phyloP scores from a whole-genome alignment of 2,888 invertebrate species.

The Cynaeus angustus region DNA sequence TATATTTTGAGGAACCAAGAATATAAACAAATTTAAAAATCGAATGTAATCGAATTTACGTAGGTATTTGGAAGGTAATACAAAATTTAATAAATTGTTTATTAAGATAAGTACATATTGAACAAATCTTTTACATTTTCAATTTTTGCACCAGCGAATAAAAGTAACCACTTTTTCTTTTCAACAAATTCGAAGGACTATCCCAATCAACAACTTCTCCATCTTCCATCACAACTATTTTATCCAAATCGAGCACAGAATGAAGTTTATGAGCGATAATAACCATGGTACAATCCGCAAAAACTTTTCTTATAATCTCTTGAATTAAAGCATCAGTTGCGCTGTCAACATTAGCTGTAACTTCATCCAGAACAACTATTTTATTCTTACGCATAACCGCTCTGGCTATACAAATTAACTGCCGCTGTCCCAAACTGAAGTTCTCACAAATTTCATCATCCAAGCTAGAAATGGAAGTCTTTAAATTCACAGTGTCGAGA shows the following conservation, averaged over 20 bases:
- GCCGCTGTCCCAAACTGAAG: slow-evolving; percentile 63
- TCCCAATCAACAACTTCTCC: slow-evolving; percentile 56
- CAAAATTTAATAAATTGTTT: no score
- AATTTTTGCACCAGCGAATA: no score
- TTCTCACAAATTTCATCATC: slow-evolving; percentile 38
- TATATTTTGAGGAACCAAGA: no score
- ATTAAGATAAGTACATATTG: no score
- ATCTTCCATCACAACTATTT: slow-evolving; percentile 25
- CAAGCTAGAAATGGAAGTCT: slow-evolving; percentile 65
- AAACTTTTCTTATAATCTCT: slow-evolving; percentile 73
- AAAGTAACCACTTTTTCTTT: no score
- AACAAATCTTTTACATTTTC: no score
- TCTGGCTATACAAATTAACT: slow-evolving; percentile 74
- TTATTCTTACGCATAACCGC: slow-evolving; percentile 72
- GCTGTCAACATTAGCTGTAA: slow-evolving; percentile 74
- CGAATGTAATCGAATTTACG: no score
- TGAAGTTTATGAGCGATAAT: slow-evolving; percentile 67
- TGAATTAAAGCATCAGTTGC: slow-evolving; percentile 73
- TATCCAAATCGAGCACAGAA: no score
- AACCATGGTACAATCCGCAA: slow-evolving; percentile 73
- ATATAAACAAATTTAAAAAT: no score
- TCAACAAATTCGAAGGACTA: no score
- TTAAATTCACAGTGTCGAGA: slow-evolving; percentile 67
- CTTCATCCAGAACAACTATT: slow-evolving; percentile 74
- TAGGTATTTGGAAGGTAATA: no score